Evolutionary conservation across 92 coral and sea anemone species (phyloP).

Genomic region (Hydrozoanthus gracilis): DNA sequence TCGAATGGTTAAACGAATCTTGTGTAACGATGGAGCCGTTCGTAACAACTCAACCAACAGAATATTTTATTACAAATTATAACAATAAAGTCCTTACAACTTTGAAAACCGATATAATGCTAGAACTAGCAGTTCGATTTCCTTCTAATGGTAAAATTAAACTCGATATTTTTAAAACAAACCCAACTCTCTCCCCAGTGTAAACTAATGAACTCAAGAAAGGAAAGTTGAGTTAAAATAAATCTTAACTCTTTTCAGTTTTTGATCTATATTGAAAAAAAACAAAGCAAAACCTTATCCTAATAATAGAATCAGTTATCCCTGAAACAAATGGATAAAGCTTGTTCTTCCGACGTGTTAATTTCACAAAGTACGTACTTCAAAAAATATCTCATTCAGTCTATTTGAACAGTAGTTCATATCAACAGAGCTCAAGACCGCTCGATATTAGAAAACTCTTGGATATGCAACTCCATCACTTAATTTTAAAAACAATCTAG

Average conservation of each 20-base stretch:
- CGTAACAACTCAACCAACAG: not conserved
- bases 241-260: not conserved
- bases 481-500: no score
- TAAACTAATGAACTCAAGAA: not conserved
- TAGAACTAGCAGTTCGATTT: not conserved
- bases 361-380: conserved; percentile 58
- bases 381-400: conserved; percentile 72
- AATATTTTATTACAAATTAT: conserved; percentile 22
- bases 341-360: conserved; percentile 26
- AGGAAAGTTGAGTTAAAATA: not conserved
- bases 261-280: not conserved
- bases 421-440: not conserved
- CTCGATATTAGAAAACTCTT: no score
- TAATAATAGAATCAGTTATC: not conserved
- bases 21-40: not conserved
- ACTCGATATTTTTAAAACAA: not conserved
- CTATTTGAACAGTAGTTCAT: conserved; percentile 18
- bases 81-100: not conserved
- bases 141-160: conserved; percentile 24
- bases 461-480: no score
- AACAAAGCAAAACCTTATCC: not conserved
- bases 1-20: conserved; percentile 12
- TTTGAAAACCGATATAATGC: not conserved
- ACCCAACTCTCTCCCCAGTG: not conserved
- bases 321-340: not conserved